phyloP scores from a whole-genome alignment of 1,140 invertebrate genomes.

The Pararge aegeria region DNA sequence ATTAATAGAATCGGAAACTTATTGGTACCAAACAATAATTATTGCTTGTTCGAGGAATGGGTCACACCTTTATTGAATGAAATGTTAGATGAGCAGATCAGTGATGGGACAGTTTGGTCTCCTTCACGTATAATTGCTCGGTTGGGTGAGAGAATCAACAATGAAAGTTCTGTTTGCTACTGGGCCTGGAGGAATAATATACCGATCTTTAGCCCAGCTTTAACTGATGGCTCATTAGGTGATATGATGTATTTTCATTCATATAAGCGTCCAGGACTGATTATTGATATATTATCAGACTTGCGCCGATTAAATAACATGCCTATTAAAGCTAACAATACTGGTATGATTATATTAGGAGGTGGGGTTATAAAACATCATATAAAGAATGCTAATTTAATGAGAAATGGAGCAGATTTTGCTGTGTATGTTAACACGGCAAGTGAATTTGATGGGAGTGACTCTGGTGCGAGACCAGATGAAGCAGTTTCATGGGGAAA shows the following conservation, averaged over 20 bases:
- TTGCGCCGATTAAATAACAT: constrained; percentile 94
- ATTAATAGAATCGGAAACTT: constrained; percentile 99
- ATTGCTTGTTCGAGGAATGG: constrained; percentile 99
- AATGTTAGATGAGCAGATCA: constrained; percentile 94
- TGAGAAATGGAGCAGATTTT: constrained; percentile 99
- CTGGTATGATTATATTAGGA: constrained; percentile 98
- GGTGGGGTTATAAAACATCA: constrained; percentile 99
- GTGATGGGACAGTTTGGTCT: constrained; percentile 90
- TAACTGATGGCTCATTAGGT: constrained; percentile 98
- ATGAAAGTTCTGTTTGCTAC: constrained; percentile 97
- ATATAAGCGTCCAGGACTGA: constrained; percentile 93
- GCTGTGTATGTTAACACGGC: constrained; percentile 98
- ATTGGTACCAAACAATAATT: constrained; percentile 98
- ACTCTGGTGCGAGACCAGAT: constrained; percentile 98
- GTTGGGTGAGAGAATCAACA: constrained; percentile 94
- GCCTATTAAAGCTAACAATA: constrained; percentile 95
- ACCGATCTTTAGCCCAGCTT: constrained; percentile 97
- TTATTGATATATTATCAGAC: constrained; percentile 97
- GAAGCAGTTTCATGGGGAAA: constrained; percentile 99
- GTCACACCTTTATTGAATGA: constrained; percentile 95
- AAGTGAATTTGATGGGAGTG: constrained; percentile 98
- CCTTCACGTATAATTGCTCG: constrained; percentile 86
- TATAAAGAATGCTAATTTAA: constrained; percentile 98
- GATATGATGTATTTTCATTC: constrained; percentile 99
- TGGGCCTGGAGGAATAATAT: constrained; percentile 99